Conservation (phyloP, 35 echinoderm and acorn worm species). For the Hemicentrotus pulcherrimus region DNA sequence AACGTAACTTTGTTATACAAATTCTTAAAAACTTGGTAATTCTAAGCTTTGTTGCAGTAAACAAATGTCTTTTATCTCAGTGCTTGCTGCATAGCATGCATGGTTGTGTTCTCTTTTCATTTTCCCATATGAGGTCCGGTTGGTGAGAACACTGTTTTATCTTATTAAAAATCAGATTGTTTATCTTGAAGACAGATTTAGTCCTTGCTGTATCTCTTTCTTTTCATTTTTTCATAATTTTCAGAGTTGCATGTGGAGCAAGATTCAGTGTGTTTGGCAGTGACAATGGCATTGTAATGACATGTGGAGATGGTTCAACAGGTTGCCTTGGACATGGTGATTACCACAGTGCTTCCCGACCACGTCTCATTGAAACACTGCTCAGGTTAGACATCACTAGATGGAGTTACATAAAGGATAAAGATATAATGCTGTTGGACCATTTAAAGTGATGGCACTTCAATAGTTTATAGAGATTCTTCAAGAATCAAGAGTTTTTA, state of each 20-base stretch:
- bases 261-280: slow-evolving; percentile 97
- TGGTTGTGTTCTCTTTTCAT: too few species aligned
- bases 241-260: slow-evolving; percentile 88
- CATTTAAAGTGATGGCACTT: too few species aligned
- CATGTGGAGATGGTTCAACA: slow-evolving; percentile 98
- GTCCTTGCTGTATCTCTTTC: neutral
- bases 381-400: slow-evolving; percentile 65
- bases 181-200: neutral
- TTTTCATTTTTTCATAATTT: slow-evolving; percentile 49
- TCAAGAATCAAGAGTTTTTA: too few species aligned
- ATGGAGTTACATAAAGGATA: neutral
- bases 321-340: slow-evolving; percentile 95
- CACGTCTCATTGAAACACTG: slow-evolving; percentile 83
- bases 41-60: too few species aligned
- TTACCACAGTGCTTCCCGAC: slow-evolving; percentile 91
- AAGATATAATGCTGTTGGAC: too few species aligned
- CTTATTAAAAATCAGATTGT: neutral
- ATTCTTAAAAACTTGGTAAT: too few species aligned
- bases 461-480: too few species aligned
- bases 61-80: too few species aligned
- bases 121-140: too few species aligned
- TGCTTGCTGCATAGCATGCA: too few species aligned
- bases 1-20: too few species aligned
- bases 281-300: slow-evolving; percentile 99
- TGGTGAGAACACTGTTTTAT: neutral